A percentile compares a stretch with the other conserved stretches of the same genome.
These are phyloP conservation scores for Chesias legatella DNA, from an alignment of 2,888 invertebrate species.

Conservation along the genomic window DNA sequence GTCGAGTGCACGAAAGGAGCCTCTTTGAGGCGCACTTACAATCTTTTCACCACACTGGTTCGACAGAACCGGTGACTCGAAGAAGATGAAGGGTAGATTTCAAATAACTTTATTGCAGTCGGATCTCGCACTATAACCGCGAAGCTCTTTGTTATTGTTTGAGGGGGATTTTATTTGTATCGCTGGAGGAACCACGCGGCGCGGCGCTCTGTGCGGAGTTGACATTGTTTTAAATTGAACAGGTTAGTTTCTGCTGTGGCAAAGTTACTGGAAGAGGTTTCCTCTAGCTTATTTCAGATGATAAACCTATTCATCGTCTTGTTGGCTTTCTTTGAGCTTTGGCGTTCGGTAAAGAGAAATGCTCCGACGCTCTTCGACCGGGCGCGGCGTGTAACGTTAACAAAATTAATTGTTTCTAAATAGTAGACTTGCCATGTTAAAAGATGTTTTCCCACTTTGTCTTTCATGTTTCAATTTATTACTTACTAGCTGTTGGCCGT, in stretches of 20 bases:
- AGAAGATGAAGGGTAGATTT: too few relatives aligned
- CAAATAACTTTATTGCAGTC: not conserved
- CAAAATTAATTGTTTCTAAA: too few relatives aligned
- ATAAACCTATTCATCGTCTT: conserved; percentile 5
- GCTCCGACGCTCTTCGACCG: too few relatives aligned
- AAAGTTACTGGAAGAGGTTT: conserved; percentile 25
- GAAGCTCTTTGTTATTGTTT: conserved; percentile 42
- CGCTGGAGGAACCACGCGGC: conserved; percentile 28
- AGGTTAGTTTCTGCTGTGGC: conserved; percentile 23
- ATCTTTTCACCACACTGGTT: too few relatives aligned
- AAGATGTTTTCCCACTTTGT: too few relatives aligned
- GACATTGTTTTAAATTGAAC: conserved; percentile 28
- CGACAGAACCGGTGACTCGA: too few relatives aligned
- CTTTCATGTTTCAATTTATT: too few relatives aligned
- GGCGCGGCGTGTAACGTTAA: too few relatives aligned
- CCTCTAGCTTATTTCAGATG: conserved; percentile 15
- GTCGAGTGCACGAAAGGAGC: too few relatives aligned
- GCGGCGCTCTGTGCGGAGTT: conserved; percentile 22
- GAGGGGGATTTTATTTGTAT: conserved; percentile 41
- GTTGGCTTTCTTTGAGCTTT: conserved; percentile 4
- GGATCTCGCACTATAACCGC: conserved; percentile 10
- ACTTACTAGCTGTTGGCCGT: too few relatives aligned
- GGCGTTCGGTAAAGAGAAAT: not conserved
- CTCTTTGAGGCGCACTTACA: too few relatives aligned
- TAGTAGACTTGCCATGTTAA: too few relatives aligned